These are phyloP conservation scores for Xanthorhoe designata DNA, from an alignment of 2,888 invertebrate genomes.

Conservation along the genomic window DNA sequence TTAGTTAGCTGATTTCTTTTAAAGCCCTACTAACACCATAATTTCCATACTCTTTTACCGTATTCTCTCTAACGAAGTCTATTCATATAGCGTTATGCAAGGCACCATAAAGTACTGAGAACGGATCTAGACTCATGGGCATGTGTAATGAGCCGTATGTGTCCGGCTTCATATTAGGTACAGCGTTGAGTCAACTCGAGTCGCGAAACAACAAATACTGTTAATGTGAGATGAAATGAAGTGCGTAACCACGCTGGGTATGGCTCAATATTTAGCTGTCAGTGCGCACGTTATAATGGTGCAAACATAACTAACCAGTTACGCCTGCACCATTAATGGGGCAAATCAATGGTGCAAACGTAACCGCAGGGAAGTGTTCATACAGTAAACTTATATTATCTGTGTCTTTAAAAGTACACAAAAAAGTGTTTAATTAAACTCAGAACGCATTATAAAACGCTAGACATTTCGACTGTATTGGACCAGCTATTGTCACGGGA, in stretches of 20 bases:
- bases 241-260: neutral
- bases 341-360: too few relatives aligned
- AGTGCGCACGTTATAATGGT: neutral
- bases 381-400: too few relatives aligned
- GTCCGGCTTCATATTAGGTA: neutral
- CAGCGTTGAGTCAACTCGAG: neutral
- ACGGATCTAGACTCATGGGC: slow-evolving; percentile 4
- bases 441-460: too few relatives aligned
- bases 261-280: neutral
- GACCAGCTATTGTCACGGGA: too few relatives aligned
- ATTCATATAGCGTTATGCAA: slow-evolving; percentile 31
- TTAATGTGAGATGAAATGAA: neutral
- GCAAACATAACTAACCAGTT: too few relatives aligned
- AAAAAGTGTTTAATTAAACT: too few relatives aligned
- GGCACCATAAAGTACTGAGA: neutral
- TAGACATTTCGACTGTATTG: too few relatives aligned
- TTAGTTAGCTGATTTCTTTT: too few relatives aligned
- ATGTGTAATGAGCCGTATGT: slow-evolving; percentile 2
- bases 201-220: neutral
- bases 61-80: slow-evolving; percentile 31
- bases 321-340: too few relatives aligned
- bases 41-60: neutral
- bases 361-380: too few relatives aligned
- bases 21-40: neutral
- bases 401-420: too few relatives aligned